Percentiles rank a stretch among this genome's conserved stretches.
These are phyloP conservation scores for Acipenser ruthenus DNA, from an alignment of 2,797 vertebrate species.

Conservation along the genomic window DNA sequence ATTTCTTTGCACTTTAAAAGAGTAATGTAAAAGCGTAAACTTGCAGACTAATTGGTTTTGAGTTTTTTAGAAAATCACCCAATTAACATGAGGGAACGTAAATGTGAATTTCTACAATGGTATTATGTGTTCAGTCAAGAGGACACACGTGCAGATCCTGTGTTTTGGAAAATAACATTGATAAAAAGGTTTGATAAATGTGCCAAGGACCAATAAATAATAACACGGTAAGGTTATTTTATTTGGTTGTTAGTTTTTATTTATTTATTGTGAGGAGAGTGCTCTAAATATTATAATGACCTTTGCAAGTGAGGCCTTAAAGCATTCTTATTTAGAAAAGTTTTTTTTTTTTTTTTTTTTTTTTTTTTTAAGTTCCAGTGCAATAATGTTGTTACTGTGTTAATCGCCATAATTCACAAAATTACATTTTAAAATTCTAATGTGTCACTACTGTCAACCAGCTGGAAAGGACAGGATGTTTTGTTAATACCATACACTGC, in stretches of 20 bases:
- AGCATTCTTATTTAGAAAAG: slow-evolving; percentile 15
- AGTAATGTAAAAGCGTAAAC: slow-evolving; percentile 29
- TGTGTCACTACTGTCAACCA: too few relatives aligned
- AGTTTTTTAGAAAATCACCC: too few relatives aligned
- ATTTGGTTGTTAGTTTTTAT: slow-evolving; percentile 2
- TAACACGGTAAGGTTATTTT: not conserved
- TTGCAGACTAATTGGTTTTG: too few relatives aligned
- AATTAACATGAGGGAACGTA: too few relatives aligned
- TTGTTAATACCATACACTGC: too few relatives aligned
- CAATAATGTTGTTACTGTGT: not conserved
- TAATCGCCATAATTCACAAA: not conserved
- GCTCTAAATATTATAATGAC: slow-evolving; percentile 3
- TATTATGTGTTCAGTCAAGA: too few relatives aligned
- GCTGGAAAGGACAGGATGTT: too few relatives aligned
- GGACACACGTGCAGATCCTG: too few relatives aligned
- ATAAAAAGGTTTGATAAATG: not conserved
- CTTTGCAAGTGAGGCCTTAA: not conserved
- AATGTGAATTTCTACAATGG: too few relatives aligned
- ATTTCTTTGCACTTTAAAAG: slow-evolving; percentile 81
- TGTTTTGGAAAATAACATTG: not conserved
- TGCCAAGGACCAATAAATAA: slow-evolving; percentile 2
- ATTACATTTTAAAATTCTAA: too few relatives aligned
- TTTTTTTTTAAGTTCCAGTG: not conserved
- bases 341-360: not conserved
- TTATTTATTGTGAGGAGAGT: not conserved